Percentiles rank a stretch among this genome's conserved stretches.
These are phyloP conservation scores for human (Homo sapiens) DNA, from an alignment of 2,113 vertebrate species.

Conservation along the genomic window DNA sequence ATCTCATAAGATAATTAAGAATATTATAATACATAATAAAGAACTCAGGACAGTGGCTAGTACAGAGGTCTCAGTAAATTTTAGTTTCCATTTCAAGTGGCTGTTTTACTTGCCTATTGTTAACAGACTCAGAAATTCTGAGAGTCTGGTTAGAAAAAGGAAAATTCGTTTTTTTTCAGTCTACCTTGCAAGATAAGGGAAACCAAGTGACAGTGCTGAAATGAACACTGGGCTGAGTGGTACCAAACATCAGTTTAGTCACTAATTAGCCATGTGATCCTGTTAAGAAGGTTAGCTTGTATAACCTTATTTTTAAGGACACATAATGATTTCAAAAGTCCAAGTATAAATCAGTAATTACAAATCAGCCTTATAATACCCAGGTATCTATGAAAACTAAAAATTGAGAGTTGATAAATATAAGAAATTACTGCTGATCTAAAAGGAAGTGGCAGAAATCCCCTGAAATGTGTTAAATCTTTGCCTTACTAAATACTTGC, in stretches of 20 bases:
- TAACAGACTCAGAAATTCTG: constrained; percentile 48
- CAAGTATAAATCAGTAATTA: not conserved
- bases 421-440: not conserved
- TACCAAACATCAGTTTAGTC: not conserved
- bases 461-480: not conserved
- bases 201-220: not conserved
- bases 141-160: not conserved
- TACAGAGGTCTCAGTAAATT: not conserved
- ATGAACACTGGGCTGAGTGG: not conserved
- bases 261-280: not conserved
- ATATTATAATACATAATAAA: not conserved
- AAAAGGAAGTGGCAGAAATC: constrained; percentile 12
- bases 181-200: not conserved
- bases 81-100: not conserved
- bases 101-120: not conserved
- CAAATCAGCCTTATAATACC: not conserved
- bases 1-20: not conserved
- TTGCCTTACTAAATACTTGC: not conserved
- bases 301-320: constrained; percentile 3
- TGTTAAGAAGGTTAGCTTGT: not conserved
- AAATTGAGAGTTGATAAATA: not conserved
- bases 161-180: not conserved
- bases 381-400: not conserved
- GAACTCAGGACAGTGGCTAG: not conserved
- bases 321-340: not conserved